Base-by-base conservation (phyloP, 2,797 vertebrate species). In the Percopsis omiscomaycus region DNA sequence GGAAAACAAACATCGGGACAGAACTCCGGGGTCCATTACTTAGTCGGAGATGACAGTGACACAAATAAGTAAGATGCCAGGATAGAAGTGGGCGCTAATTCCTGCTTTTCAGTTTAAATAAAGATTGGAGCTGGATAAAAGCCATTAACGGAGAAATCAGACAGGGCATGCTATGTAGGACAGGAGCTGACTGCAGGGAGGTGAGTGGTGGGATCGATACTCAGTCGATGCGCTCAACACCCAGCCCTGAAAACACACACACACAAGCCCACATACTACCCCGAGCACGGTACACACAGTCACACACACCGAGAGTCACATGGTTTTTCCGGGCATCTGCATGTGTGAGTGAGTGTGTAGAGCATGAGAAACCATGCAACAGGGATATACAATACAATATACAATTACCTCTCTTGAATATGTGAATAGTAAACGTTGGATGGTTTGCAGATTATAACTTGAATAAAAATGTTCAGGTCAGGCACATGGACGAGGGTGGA, bases 81-180 rank as follows among this genome's bases (percentile, higher is more conserved):
- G 76, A 79, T 68, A 84, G 77, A 87, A 88, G 83, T 85, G 91
- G 88, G 88, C 90, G 92, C 91, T 92, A 92, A 92, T 92, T 92
- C 91, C 90, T 93, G 91, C 91, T 92, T 93, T 93, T 92, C 91
- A 91, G 91, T 92, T 94, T 93, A 94, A 94, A 93, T 94, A 94
- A 93, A 93, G 92, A 92, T 92, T 89, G 92, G 90, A 89, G 91
- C 88, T 92, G 87, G 93, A 93, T 93, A 92, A 93, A 92, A 93
- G 92, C 92, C 91, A 93, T 93, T 93, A 93, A 92, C 89, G 89
- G 91, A 93, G 92, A 92, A 93, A 93, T 93, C 91, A 93, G 91
- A 92, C 92, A 91, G 91, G 91, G 89, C 91, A 89, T 90, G 89
- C 90, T 90, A 93, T 93, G 92, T 92, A 92, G 93, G 92, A 94